Evolutionary conservation across 2,113 vertebrate genomes (phyloP).

Genomic region (Amphiprion ocellaris): DNA sequence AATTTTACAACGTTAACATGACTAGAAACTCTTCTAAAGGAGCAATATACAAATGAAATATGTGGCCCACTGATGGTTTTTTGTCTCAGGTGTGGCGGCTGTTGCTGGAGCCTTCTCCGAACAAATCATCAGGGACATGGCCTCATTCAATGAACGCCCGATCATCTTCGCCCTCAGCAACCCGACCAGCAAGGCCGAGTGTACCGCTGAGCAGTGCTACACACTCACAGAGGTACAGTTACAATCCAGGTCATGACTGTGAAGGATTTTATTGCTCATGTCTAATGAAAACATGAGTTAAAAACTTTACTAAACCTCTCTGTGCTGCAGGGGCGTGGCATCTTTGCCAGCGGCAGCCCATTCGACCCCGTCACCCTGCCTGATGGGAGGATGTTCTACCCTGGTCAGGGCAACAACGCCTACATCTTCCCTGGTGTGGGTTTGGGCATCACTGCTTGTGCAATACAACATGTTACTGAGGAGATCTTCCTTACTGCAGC

Average conservation of each 20-base stretch:
- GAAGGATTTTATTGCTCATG: background rate
- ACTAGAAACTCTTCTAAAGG: background rate
- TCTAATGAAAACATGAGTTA: background rate
- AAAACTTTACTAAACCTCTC: background rate
- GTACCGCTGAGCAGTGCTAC: conserved; percentile 97
- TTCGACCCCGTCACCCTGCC: conserved; percentile 93
- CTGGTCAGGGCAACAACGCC: conserved; percentile 98
- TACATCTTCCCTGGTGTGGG: conserved; percentile 97
- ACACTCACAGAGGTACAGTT: conserved; percentile 88
- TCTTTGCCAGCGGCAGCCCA: conserved; percentile 98
- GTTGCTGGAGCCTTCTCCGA: conserved; percentile 93
- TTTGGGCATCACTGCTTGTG: conserved; percentile 89
- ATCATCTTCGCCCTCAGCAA: conserved; percentile 99
- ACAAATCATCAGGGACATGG: conserved; percentile 94
- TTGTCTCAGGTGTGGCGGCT: conserved; percentile 91
- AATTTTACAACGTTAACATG: too few species aligned
- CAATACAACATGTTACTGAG: conserved; percentile 88
- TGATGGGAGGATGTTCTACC: conserved; percentile 88
- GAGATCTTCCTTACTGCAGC: conserved; percentile 92
- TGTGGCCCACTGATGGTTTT: background rate
- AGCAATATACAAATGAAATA: background rate
- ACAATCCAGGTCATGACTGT: background rate
- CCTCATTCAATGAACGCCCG: conserved; percentile 90
- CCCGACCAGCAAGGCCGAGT: conserved; percentile 98
- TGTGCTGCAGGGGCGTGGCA: conserved; percentile 87